Percentiles rank a stretch among this genome's conserved stretches.
Evolutionary conservation across 1,140 invertebrate species (phyloP).

Genomic region (Rhagoletis pomonella): DNA sequence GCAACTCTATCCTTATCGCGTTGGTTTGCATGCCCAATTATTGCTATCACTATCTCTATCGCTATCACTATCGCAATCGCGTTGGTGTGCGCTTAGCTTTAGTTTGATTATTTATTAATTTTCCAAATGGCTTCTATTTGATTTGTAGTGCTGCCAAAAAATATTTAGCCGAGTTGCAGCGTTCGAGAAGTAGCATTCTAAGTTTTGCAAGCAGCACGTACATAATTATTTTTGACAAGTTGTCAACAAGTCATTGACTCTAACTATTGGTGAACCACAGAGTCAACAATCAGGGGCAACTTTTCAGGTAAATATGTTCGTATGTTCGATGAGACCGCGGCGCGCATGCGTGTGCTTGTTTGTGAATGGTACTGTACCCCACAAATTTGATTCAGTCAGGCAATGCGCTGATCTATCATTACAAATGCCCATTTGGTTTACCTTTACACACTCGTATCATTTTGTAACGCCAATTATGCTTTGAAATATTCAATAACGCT

Average conservation of each 20-base stretch:
- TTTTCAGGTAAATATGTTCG: not conserved
- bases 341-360: not conserved
- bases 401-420: not conserved
- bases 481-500: not conserved
- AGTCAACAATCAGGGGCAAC: not conserved
- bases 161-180: too few relatives aligned
- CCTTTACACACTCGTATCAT: too few relatives aligned
- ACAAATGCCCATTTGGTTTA: not conserved
- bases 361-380: not conserved
- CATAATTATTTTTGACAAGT: conserved; percentile 40
- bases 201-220: not conserved
- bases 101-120: too few relatives aligned
- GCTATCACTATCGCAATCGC: too few relatives aligned
- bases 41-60: too few relatives aligned
- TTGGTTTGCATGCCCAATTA: too few relatives aligned
- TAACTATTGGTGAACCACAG: conserved; percentile 11
- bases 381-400: conserved; percentile 35
- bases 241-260: conserved; percentile 40
- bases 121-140: too few relatives aligned
- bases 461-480: not conserved
- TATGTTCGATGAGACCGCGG: not conserved
- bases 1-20: too few relatives aligned
- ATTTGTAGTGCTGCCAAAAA: too few relatives aligned
- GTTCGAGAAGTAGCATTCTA: not conserved
- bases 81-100: too few relatives aligned